Evolutionary conservation across 2,888 invertebrate genomes (phyloP).

Genomic region (Agrotis puta): DNA sequence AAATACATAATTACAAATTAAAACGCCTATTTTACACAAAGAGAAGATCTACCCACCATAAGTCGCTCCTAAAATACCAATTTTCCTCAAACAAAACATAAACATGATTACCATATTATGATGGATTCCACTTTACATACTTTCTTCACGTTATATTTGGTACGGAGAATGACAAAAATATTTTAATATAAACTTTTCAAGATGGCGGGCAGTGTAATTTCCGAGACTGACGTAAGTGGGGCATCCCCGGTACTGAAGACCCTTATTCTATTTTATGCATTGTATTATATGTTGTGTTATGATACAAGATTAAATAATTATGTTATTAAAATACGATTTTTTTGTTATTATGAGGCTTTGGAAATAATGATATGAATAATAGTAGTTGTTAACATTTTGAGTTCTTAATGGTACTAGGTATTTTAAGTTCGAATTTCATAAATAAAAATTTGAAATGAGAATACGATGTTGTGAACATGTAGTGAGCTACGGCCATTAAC

Average conservation of each 20-base stretch:
- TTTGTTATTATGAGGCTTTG: no score
- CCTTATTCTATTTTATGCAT: neutral
- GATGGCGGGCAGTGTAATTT: conserved; percentile 60
- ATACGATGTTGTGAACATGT: no score
- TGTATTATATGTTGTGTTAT: no score
- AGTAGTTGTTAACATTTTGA: no score
- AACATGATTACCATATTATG: conserved; percentile 34
- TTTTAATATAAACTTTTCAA: conserved; percentile 40
- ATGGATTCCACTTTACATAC: conserved; percentile 20
- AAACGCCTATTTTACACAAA: no score
- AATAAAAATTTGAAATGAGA: no score
- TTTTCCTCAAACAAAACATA: neutral
- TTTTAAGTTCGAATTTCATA: no score
- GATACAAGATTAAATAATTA: neutral
- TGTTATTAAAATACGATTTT: neutral
- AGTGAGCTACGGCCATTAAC: no score
- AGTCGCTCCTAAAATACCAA: neutral
- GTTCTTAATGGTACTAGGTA: no score
- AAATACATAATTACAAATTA: no score
- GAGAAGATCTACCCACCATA: neutral
- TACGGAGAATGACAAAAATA: conserved; percentile 22
- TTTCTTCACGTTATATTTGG: conserved; percentile 7
- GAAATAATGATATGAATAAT: no score
- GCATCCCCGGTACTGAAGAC: conserved; percentile 14
- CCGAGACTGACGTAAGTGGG: conserved; percentile 58